Conservation (phyloP, 2,797 vertebrate genomes). For the Cyprinella venusta region DNA sequence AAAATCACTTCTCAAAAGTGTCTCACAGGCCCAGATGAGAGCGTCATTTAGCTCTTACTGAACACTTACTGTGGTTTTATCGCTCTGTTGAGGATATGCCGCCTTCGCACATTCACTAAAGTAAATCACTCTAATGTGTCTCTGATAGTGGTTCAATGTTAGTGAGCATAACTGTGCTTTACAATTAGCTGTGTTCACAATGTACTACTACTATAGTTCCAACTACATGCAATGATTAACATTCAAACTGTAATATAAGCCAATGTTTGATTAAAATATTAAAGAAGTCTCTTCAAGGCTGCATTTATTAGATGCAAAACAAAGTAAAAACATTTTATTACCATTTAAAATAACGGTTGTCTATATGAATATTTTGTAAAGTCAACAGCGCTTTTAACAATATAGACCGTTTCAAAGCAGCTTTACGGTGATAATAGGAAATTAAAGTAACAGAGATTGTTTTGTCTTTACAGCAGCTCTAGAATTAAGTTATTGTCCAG, state of each 20-base stretch:
- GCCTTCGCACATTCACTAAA: background rate
- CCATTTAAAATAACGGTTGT: no score
- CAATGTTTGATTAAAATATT: no score
- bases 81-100: background rate
- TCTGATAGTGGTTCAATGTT: background rate
- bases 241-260: background rate
- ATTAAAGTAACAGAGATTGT: no score
- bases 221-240: background rate
- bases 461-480: no score
- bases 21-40: background rate
- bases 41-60: background rate
- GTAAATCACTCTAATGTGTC: background rate
- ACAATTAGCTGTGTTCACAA: background rate
- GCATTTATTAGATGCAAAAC: no score
- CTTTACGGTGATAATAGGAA: no score
- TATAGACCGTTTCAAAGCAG: no score
- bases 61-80: conserved; percentile 7
- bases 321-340: no score
- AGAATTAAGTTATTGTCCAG: no score
- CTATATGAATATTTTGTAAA: no score
- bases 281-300: no score
- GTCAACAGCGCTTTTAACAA: no score
- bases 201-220: background rate
- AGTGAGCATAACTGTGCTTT: background rate
- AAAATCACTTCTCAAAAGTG: background rate